These are phyloP conservation scores for Fistularia tabacaria DNA, from an alignment of 2,797 vertebrate genomes.

Conservation along the genomic window DNA sequence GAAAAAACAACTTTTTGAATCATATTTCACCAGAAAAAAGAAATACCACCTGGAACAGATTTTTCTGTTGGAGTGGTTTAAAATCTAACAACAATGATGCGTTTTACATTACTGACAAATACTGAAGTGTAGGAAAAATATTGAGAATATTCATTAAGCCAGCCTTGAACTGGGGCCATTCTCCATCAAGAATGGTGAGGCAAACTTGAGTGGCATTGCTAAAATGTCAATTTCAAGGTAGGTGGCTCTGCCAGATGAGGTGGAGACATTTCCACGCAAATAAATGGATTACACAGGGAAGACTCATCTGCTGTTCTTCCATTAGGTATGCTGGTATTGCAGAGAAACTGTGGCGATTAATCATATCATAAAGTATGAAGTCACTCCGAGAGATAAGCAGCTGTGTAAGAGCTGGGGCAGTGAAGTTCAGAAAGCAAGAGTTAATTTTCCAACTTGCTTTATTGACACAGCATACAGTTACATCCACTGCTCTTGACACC, in stretches of 20 bases:
- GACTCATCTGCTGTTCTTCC: slow-evolving; percentile 49
- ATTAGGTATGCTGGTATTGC: slow-evolving; percentile 48
- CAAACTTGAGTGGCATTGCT: slow-evolving; percentile 37
- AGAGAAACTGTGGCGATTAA: slow-evolving; percentile 27
- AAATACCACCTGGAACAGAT: not conserved
- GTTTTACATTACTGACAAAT: slow-evolving; percentile 5
- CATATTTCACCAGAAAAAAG: not conserved
- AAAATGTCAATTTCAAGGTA: slow-evolving; percentile 69
- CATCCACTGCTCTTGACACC: slow-evolving; percentile 12
- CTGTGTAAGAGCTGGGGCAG: not conserved
- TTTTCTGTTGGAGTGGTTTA: not conserved
- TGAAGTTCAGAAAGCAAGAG: slow-evolving; percentile 18
- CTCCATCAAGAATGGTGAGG: slow-evolving; percentile 15
- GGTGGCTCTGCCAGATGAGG: slow-evolving; percentile 49
- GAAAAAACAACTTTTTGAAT: slow-evolving; percentile 14
- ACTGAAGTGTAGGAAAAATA: slow-evolving; percentile 15
- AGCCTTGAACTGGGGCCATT: slow-evolving; percentile 7
- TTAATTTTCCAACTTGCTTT: slow-evolving; percentile 11
- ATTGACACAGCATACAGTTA: slow-evolving; percentile 9
- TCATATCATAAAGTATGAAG: slow-evolving; percentile 14
- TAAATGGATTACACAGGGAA: slow-evolving; percentile 54
- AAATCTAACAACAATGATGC: slow-evolving; percentile 6
- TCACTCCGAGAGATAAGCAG: slow-evolving; percentile 16
- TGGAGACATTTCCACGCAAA: slow-evolving; percentile 50
- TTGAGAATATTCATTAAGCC: not conserved